These are phyloP conservation scores for Trididemnum nubilum DNA, from an alignment of 23 tunicate species.

Conservation along the genomic window DNA sequence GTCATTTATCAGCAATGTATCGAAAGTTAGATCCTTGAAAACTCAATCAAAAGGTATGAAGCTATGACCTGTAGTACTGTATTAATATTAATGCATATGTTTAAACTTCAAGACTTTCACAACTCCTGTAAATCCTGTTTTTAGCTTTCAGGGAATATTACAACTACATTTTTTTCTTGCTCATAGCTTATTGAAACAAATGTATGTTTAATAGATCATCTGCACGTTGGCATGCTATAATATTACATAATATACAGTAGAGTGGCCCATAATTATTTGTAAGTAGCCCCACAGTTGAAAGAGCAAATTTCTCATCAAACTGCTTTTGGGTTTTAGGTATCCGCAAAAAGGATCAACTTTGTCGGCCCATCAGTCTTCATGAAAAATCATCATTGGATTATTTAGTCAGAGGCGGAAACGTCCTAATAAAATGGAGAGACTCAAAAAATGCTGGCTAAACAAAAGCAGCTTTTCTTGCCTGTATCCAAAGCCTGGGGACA, in stretches of 20 bases:
- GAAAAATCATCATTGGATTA: constrained; percentile 7
- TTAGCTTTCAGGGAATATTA: not conserved
- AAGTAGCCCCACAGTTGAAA: too few relatives aligned
- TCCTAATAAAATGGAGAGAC: not conserved
- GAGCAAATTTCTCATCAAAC: not conserved
- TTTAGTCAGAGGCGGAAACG: not conserved
- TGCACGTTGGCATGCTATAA: not conserved
- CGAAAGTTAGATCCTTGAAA: not conserved
- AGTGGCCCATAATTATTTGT: not conserved
- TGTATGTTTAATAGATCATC: not conserved
- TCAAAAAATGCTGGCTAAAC: not conserved
- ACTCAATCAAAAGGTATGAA: not conserved
- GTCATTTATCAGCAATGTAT: constrained; percentile 1
- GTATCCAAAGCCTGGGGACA: constrained; percentile 15
- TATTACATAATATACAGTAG: not conserved
- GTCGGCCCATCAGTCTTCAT: not conserved
- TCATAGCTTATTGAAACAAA: not conserved
- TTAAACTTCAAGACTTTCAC: not conserved
- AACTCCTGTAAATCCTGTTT: not conserved
- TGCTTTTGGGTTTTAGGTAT: not conserved
- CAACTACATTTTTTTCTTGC: not conserved
- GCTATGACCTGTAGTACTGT: not conserved
- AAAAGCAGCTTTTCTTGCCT: not conserved
- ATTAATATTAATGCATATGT: not conserved
- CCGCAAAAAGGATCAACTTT: constrained; percentile 4